Evolutionary conservation across 2,113 vertebrate genomes (phyloP).

Genomic region (Microcebus tavaratra): DNA sequence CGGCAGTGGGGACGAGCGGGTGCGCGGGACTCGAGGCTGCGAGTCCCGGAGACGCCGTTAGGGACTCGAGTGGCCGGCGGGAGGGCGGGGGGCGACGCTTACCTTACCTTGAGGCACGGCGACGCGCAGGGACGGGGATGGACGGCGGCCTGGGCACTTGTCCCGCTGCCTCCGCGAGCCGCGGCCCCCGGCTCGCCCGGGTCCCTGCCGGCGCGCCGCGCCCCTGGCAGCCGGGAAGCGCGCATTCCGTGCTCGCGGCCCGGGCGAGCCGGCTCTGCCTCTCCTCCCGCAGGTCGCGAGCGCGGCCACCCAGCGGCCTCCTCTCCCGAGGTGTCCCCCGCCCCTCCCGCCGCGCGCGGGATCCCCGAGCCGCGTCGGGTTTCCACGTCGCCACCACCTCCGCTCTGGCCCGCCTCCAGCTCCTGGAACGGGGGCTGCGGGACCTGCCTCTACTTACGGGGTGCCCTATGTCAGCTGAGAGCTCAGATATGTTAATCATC

Average conservation of each 20-base stretch:
- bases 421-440: neutral
- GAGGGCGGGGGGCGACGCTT: neutral
- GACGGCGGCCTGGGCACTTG: neutral
- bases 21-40: too few species aligned
- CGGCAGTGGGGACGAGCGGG: too few species aligned
- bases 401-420: neutral
- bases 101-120: neutral
- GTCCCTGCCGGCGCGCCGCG: neutral
- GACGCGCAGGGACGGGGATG: neutral
- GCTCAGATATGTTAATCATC: neutral
- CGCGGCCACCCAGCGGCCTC: neutral
- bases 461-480: neutral
- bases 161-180: neutral
- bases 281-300: neutral
- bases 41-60: accelerated
- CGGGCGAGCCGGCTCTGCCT: neutral
- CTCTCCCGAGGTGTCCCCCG: neutral
- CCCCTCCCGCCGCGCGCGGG: neutral
- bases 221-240: neutral
- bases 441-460: neutral
- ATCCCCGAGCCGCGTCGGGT: neutral
- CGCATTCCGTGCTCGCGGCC: neutral
- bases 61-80: neutral
- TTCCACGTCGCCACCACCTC: neutral
- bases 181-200: neutral